Percentiles rank a stretch among this genome's conserved stretches.
Evolutionary conservation across 2,113 vertebrate genomes (phyloP).

Genomic region (Erpornis zantholeuca): DNA sequence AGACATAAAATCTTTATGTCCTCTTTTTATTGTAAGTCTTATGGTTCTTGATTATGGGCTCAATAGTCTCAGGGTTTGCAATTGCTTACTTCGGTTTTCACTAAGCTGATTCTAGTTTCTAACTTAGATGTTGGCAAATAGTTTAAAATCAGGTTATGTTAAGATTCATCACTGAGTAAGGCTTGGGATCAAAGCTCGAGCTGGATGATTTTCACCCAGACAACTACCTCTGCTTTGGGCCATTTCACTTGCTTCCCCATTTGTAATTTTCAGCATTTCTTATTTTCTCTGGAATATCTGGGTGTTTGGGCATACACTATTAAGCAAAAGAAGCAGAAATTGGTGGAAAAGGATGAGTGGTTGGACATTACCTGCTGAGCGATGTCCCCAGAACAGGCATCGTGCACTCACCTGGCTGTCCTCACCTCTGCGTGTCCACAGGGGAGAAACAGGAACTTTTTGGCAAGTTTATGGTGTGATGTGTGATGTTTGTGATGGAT

Average conservation of each 20-base stretch:
- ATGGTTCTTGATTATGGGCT: neutral
- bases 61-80: neutral
- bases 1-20: neutral
- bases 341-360: neutral
- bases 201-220: neutral
- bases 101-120: neutral
- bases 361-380: neutral
- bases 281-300: neutral
- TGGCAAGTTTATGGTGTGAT: neutral
- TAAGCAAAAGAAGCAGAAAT: neutral
- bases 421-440: neutral
- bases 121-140: neutral
- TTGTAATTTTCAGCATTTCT: neutral
- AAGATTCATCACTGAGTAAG: neutral
- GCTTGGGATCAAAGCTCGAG: neutral
- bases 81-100: neutral
- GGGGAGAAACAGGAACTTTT: neutral
- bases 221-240: neutral
- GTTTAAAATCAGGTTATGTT: neutral
- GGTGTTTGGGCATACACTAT: neutral
- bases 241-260: neutral
- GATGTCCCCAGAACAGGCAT: neutral
- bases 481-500: neutral
- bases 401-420: neutral
- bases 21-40: neutral